Evolutionary conservation across 35 echinoderm and acorn worm genomes (phyloP).

Genomic region (Apostichopus japonicus): DNA sequence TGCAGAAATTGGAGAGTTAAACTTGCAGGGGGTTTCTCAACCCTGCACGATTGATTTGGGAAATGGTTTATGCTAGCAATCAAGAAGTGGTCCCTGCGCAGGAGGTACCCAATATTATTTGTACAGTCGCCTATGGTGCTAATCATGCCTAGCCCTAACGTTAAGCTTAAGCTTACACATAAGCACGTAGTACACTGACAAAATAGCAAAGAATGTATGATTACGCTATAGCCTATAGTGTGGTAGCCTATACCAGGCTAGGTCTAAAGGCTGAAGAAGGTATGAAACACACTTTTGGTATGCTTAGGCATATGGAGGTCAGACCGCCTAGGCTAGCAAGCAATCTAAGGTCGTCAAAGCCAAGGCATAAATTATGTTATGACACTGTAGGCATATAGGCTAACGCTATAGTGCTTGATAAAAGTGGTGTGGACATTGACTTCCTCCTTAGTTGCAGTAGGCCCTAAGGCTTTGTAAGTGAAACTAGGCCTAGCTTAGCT

Average conservation of each 20-base stretch:
- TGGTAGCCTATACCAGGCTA: neutral
- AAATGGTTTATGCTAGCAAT: slow-evolving; percentile 50
- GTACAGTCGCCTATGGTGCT: neutral
- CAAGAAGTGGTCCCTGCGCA: slow-evolving; percentile 40
- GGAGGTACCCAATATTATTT: slow-evolving; percentile 6
- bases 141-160: neutral
- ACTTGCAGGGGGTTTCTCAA: neutral
- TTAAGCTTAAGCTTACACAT: neutral
- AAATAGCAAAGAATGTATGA: neutral
- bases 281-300: too few species aligned
- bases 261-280: neutral
- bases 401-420: too few species aligned
- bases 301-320: too few species aligned
- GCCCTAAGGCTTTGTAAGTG: too few species aligned
- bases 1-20: neutral
- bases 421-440: too few species aligned
- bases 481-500: too few species aligned
- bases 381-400: too few species aligned
- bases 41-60: neutral
- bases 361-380: too few species aligned
- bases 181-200: neutral
- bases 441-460: too few species aligned
- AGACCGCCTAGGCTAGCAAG: too few species aligned
- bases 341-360: too few species aligned
- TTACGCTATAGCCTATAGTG: neutral